Evolutionary conservation across 2,888 invertebrate species (phyloP).

Genomic region (Chrysolina americana): DNA sequence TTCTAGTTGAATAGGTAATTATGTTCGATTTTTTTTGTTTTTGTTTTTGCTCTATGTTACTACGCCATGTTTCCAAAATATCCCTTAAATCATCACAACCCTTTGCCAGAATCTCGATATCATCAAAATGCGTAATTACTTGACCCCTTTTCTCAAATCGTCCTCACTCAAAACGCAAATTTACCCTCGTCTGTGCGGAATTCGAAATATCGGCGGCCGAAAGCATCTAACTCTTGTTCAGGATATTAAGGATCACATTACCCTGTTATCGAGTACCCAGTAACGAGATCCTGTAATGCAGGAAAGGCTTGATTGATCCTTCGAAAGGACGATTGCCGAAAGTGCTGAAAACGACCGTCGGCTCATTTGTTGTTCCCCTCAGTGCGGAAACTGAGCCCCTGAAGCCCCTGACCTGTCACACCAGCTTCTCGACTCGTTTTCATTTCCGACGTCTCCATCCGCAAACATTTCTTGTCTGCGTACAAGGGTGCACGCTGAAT

Average conservation of each 20-base stretch:
- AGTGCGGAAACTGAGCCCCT: conserved; percentile 27
- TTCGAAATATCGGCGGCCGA: not conserved
- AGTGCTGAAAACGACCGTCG: conserved; percentile 26
- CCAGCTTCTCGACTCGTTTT: conserved; percentile 11
- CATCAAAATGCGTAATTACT: no score
- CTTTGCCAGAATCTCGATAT: no score
- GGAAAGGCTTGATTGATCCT: conserved; percentile 31
- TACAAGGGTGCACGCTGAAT: not conserved
- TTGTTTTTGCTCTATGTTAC: not conserved
- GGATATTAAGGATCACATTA: conserved; percentile 31
- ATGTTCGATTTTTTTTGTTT: no score
- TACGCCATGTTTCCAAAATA: not conserved
- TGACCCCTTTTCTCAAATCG: not conserved
- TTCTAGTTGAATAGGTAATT: no score
- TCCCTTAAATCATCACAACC: no score
- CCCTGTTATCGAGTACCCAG: conserved; percentile 25
- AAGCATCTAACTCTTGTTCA: conserved; percentile 19
- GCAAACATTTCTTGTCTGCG: not conserved
- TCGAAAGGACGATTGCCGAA: conserved; percentile 27
- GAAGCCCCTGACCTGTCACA: conserved; percentile 12
- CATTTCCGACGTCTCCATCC: conserved; percentile 18
- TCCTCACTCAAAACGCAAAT: conserved; percentile 17
- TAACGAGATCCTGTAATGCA: conserved; percentile 28
- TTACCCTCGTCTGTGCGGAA: conserved; percentile 12
- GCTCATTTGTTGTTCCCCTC: conserved; percentile 29